phyloP scores from a whole-genome alignment of 2,888 invertebrate genomes.

The Platerodrilus igneus region DNA sequence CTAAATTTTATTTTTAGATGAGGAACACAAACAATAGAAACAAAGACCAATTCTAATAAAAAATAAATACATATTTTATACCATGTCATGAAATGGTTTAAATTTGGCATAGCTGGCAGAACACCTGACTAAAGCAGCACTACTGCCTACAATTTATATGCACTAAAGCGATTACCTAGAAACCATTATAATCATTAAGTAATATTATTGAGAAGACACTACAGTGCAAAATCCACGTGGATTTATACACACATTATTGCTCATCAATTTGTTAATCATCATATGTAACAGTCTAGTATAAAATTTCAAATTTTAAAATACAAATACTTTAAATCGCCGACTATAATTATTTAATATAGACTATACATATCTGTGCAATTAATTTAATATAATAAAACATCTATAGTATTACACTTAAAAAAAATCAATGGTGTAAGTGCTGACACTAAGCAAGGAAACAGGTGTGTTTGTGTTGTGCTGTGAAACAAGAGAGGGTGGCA shows the following conservation, averaged over 20 bases:
- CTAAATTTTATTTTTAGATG: constrained; percentile 40
- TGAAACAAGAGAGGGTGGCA: constrained; percentile 40
- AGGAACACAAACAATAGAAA: constrained; percentile 50
- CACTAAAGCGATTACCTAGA: constrained; percentile 42
- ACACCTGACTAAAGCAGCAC: constrained; percentile 21
- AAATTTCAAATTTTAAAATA: constrained; percentile 53
- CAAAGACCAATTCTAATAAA: constrained; percentile 50
- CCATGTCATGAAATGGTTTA: constrained; percentile 47
- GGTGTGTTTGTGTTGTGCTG: constrained; percentile 31
- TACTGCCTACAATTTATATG: constrained; percentile 35
- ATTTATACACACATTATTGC: constrained; percentile 45
- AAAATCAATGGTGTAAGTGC: constrained; percentile 41
- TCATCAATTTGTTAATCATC: constrained; percentile 49
- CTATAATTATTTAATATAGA: constrained; percentile 49
- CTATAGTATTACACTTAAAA: constrained; percentile 49
- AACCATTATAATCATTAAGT: constrained; percentile 39
- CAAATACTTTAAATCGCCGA: constrained; percentile 51
- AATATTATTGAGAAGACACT: constrained; percentile 42
- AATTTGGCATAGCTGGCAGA: constrained; percentile 25
- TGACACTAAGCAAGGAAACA: constrained; percentile 39
- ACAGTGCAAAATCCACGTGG: constrained; percentile 37
- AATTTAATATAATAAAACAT: constrained; percentile 46
- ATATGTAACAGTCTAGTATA: constrained; percentile 51
- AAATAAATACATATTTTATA: constrained; percentile 49
- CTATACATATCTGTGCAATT: constrained; percentile 50